Conservation (phyloP, 1,140 invertebrate species). For the Callitettix versicolor region DNA sequence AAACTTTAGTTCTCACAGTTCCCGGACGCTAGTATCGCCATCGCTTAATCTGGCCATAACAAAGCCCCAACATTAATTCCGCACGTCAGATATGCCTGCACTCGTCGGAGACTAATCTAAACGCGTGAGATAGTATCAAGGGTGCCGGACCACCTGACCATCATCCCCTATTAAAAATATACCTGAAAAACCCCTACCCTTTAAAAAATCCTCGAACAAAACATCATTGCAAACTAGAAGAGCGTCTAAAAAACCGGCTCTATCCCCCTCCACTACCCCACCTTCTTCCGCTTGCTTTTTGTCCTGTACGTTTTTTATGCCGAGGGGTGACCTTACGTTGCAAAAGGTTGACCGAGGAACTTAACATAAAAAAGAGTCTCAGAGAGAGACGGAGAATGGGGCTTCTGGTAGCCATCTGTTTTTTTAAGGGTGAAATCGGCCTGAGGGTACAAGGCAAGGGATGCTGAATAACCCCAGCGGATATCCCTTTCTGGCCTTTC, state of each 20-base stretch:
- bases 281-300: conserved; percentile 17
- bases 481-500: too few relatives aligned
- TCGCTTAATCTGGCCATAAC: neutral
- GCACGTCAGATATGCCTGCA: neutral
- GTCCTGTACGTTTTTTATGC: conserved; percentile 4
- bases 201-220: conserved; percentile 10
- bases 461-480: too few relatives aligned
- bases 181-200: conserved; percentile 10
- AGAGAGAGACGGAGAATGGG: neutral
- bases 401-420: conserved; percentile 20
- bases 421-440: conserved; percentile 15
- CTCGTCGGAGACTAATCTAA: conserved; percentile 1
- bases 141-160: conserved; percentile 7
- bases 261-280: neutral
- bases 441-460: neutral
- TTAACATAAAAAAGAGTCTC: conserved; percentile 14
- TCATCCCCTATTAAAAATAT: conserved; percentile 13
- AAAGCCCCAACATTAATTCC: conserved; percentile 11
- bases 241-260: conserved; percentile 5
- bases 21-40: too few relatives aligned
- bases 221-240: conserved; percentile 5
- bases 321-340: conserved; percentile 8
- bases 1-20: too few relatives aligned
- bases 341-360: conserved; percentile 17
- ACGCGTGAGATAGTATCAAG: conserved; percentile 7